Percentiles rank a stretch among this genome's conserved stretches.
These are phyloP conservation scores for Galleria mellonella DNA, from an alignment of 1,140 invertebrate species.

Conservation along the genomic window DNA sequence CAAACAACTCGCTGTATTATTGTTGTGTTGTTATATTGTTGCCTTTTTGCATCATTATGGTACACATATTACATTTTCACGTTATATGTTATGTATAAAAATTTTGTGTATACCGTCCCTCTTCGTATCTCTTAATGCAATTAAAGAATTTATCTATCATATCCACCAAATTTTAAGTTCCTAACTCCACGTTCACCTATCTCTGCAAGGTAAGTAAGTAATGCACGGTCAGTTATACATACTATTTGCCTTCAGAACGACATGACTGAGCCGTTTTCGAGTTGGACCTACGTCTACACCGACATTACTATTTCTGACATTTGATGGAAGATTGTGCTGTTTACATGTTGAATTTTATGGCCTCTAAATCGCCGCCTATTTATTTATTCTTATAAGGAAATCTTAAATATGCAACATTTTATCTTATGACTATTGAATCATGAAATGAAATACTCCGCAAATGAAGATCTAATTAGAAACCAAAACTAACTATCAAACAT, in stretches of 20 bases:
- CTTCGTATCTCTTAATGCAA: no score
- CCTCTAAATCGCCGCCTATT: slow-evolving; percentile 9
- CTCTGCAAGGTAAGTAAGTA: slow-evolving; percentile 27
- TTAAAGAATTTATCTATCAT: no score
- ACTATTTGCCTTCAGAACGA: slow-evolving; percentile 27
- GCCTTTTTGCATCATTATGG: no score
- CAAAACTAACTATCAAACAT: not conserved
- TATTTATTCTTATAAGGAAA: slow-evolving; percentile 7
- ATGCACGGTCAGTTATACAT: slow-evolving; percentile 29
- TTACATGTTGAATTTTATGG: slow-evolving; percentile 34
- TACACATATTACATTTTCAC: no score
- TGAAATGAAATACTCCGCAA: not conserved
- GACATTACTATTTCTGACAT: slow-evolving; percentile 47
- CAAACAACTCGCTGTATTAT: no score
- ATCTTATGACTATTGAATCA: no score
- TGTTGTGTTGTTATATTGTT: no score
- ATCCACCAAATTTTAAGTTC: slow-evolving; percentile 2
- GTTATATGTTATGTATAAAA: no score
- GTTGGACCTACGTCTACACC: slow-evolving; percentile 31
- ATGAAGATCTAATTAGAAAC: slow-evolving; percentile 10
- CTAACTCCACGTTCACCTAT: slow-evolving; percentile 12
- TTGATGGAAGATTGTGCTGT: slow-evolving; percentile 58
- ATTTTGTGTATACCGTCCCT: no score
- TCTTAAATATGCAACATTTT: no score
- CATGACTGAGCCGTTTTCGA: slow-evolving; percentile 38